These are phyloP conservation scores for Uloborus diversus DNA, from an alignment of 1,140 invertebrate species.

Conservation along the genomic window DNA sequence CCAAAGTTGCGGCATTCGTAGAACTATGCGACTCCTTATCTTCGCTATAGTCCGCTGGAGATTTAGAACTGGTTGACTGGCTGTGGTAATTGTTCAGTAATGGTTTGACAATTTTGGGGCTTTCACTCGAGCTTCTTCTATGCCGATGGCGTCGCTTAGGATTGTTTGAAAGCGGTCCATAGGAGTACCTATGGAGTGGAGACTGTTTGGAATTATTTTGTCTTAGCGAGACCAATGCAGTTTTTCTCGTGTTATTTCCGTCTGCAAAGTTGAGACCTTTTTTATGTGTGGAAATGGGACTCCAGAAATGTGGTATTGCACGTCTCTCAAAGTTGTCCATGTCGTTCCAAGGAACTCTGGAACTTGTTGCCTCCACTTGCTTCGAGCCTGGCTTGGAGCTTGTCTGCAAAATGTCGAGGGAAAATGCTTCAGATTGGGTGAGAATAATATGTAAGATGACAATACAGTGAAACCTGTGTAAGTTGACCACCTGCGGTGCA, in stretches of 20 bases:
- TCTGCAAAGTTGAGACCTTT: neutral
- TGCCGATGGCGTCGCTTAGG: conserved; percentile 31
- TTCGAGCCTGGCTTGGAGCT: neutral
- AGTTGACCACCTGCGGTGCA: no score
- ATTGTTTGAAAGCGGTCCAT: conserved; percentile 10
- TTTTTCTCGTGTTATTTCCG: neutral
- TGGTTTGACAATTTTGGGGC: conserved; percentile 19
- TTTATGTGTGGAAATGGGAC: neutral
- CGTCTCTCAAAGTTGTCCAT: neutral
- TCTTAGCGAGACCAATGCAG: neutral
- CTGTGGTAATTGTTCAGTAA: neutral
- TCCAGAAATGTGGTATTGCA: neutral
- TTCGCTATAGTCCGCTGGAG: neutral
- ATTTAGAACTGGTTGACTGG: conserved; percentile 10
- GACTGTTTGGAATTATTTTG: conserved; percentile 14
- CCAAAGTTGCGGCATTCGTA: neutral
- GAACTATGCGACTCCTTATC: conserved; percentile 11
- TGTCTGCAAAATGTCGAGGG: no score
- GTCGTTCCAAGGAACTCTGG: conserved; percentile 16
- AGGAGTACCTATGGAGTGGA: conserved; percentile 24
- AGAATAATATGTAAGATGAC: no score
- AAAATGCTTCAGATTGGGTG: no score
- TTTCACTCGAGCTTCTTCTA: conserved; percentile 41
- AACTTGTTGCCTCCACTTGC: neutral
- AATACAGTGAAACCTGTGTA: no score